Evolutionary conservation across 2,113 vertebrate genomes (phyloP).

Genomic region (Larimichthys crocea): DNA sequence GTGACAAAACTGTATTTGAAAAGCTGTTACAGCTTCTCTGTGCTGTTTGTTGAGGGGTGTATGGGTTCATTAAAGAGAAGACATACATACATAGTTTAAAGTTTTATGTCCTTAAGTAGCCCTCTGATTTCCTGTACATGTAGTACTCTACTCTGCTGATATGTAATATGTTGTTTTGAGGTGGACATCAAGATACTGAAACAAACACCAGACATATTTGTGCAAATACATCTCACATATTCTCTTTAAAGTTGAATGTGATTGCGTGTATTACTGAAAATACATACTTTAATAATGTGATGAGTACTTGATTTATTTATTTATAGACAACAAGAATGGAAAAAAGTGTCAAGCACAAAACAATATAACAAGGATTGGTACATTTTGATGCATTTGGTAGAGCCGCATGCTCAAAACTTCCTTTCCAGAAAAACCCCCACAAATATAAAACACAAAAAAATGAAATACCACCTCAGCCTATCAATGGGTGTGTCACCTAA

Average conservation of each 20-base stretch:
- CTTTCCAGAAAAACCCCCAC: constrained; percentile 28
- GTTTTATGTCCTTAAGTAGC: background rate
- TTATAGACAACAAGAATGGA: constrained; percentile 62
- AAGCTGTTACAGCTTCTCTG: background rate
- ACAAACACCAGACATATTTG: too few relatives aligned
- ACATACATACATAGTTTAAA: background rate
- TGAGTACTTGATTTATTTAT: constrained; percentile 67
- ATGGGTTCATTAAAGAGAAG: background rate
- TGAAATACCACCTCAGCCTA: constrained; percentile 21
- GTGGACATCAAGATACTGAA: background rate
- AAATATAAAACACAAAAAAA: constrained; percentile 33
- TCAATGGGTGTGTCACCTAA: constrained; percentile 35
- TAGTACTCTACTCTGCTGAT: background rate
- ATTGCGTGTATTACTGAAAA: background rate
- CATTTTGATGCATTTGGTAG: constrained; percentile 30
- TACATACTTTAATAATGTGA: constrained; percentile 6
- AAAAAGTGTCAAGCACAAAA: constrained; percentile 67
- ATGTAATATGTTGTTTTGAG: background rate
- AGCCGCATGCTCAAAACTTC: constrained; percentile 23
- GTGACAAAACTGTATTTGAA: background rate
- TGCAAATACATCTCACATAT: background rate
- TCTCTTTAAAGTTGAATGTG: background rate
- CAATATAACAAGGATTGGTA: constrained; percentile 31
- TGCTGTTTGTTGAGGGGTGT: background rate
- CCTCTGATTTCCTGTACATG: background rate